These are phyloP conservation scores for Alligator sinensis DNA, from an alignment of 2,113 vertebrate species.

Conservation along the genomic window DNA sequence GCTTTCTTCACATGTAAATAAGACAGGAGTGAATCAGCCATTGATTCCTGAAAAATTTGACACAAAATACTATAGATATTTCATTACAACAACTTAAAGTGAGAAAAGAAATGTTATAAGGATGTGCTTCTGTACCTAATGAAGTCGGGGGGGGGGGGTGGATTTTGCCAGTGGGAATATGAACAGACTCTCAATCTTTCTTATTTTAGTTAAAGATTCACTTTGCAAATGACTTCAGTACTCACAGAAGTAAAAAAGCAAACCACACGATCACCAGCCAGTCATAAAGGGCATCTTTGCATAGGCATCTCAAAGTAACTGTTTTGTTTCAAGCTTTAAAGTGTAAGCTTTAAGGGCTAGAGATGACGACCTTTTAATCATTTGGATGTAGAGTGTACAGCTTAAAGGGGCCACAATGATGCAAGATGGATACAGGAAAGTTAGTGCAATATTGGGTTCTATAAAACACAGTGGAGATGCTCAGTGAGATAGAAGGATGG, in stretches of 20 bases:
- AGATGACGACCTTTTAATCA: too few relatives aligned
- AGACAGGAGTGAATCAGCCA: not conserved
- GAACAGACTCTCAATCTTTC: rapidly evolving
- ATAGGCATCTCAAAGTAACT: not conserved
- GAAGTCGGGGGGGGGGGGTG: not conserved
- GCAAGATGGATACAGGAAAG: not conserved
- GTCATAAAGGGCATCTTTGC: not conserved
- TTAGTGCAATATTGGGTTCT: not conserved
- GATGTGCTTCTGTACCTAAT: not conserved
- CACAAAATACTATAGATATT: not conserved
- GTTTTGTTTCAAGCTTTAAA: not conserved
- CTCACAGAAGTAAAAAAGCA: not conserved
- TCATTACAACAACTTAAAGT: not conserved
- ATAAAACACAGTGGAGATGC: not conserved
- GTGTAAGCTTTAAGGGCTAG: not conserved
- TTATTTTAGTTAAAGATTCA: not conserved
- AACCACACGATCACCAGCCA: not conserved
- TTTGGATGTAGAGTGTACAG: not conserved
- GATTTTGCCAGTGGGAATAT: not conserved
- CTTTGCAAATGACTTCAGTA: not conserved
- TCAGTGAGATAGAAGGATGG: too few relatives aligned
- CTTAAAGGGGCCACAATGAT: not conserved
- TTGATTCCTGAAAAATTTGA: constrained; percentile 4
- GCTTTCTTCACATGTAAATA: not conserved
- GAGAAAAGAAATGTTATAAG: not conserved